These are phyloP conservation scores for Serripes groenlandicus DNA, from an alignment of 2,888 invertebrate species.

Conservation along the genomic window DNA sequence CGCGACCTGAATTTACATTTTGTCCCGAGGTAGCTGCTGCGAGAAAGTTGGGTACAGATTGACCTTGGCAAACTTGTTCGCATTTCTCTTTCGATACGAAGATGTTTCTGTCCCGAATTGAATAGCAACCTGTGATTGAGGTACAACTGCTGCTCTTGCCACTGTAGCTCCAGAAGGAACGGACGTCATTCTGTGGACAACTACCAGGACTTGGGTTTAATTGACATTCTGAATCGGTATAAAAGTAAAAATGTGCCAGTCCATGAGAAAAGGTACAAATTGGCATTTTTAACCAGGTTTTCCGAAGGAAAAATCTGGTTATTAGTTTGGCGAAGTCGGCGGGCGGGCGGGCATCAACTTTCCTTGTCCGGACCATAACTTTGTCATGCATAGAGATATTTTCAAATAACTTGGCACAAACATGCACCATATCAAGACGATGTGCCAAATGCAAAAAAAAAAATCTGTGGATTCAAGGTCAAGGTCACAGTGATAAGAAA, in stretches of 20 bases:
- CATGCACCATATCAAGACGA: no score
- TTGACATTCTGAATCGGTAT: conserved; percentile 52
- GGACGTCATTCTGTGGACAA: conserved; percentile 34
- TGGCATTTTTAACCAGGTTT: no score
- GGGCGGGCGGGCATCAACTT: no score
- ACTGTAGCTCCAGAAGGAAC: conserved; percentile 54
- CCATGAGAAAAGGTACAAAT: neutral
- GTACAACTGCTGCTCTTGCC: conserved; percentile 56
- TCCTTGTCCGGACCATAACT: no score
- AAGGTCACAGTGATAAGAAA: no score
- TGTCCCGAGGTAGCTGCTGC: neutral
- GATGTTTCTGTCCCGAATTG: conserved; percentile 57
- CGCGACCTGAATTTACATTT: conserved; percentile 7
- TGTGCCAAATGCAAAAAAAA: no score
- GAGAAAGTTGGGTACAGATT: conserved; percentile 41
- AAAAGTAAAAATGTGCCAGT: neutral
- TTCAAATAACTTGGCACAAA: no score
- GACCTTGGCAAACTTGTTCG: conserved; percentile 23
- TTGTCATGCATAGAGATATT: no score
- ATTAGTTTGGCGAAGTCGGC: no score
- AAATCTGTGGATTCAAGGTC: no score
- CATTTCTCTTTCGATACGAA: conserved; percentile 49
- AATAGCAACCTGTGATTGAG: conserved; percentile 50
- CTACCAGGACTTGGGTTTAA: conserved; percentile 54
- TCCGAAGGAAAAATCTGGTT: no score